Evolutionary conservation across 1,140 invertebrate genomes (phyloP).

Genomic region (Apolygus lucorum): DNA sequence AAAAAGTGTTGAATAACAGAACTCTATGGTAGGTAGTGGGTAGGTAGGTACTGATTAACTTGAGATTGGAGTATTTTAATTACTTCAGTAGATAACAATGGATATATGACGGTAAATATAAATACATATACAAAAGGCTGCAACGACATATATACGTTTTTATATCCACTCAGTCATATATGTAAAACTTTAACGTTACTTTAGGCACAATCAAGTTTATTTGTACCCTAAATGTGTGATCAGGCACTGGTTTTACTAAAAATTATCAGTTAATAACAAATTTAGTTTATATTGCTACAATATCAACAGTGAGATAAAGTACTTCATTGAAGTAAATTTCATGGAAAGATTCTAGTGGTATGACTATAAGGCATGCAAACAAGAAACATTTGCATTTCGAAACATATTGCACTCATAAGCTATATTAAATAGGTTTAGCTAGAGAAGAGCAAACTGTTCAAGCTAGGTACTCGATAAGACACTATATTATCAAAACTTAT

Average conservation of each 20-base stretch:
- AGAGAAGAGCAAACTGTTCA: not conserved
- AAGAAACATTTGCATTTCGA: not conserved
- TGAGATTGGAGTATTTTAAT: not conserved
- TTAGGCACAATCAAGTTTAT: conserved; percentile 12
- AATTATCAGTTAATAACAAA: not conserved
- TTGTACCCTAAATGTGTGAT: conserved; percentile 20
- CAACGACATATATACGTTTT: not conserved
- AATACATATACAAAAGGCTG: not conserved
- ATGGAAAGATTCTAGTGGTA: conserved; percentile 1
- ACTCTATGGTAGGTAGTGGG: not conserved
- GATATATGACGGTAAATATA: not conserved
- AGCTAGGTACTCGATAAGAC: not conserved
- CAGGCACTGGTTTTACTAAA: conserved; percentile 15
- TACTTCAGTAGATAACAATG: not conserved
- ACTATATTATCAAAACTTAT: not conserved
- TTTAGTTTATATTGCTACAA: conserved; percentile 2
- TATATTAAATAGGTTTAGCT: not conserved
- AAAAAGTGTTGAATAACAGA: no score
- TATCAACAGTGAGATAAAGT: conserved; percentile 6
- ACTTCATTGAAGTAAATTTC: not conserved
- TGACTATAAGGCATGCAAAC: conserved; percentile 9
- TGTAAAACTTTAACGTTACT: not conserved
- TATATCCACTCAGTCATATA: not conserved
- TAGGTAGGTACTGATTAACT: not conserved
- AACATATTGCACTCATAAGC: not conserved